These are phyloP conservation scores for Pseudomugil gertrudae DNA, from an alignment of 2,797 vertebrate genomes.

Conservation along the genomic window DNA sequence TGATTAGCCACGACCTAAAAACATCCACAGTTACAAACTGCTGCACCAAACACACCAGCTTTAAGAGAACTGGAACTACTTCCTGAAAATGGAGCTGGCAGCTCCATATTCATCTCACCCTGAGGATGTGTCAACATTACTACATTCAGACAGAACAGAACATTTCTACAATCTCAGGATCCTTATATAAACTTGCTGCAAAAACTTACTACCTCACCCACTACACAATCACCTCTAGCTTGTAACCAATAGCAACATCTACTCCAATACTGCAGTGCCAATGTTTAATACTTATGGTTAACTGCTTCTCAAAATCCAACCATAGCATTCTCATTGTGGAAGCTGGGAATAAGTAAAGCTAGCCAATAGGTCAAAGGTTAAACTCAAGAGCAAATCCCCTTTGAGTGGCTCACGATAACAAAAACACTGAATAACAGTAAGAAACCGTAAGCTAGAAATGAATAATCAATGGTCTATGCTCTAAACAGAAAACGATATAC, in stretches of 20 bases:
- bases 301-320: too few species aligned
- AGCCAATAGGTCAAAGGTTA: too few species aligned
- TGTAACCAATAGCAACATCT: constrained; percentile 76
- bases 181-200: constrained; percentile 65
- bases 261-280: constrained; percentile 55
- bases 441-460: too few species aligned
- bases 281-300: constrained; percentile 33
- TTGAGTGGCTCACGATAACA: too few species aligned
- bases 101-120: constrained; percentile 72
- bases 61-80: constrained; percentile 66
- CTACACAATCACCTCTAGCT: constrained; percentile 50
- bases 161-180: too few species aligned
- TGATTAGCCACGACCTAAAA: constrained; percentile 64
- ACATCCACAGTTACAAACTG: constrained; percentile 52
- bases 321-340: too few species aligned
- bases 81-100: constrained; percentile 65
- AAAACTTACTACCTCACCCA: constrained; percentile 61
- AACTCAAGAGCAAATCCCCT: too few species aligned
- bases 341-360: too few species aligned
- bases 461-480: too few species aligned
- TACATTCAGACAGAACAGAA: constrained; percentile 23
- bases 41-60: constrained; percentile 49
- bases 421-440: too few species aligned
- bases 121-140: constrained; percentile 42
- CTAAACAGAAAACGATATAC: too few species aligned